Evolutionary conservation across 1,140 invertebrate species (phyloP).

Genomic region (Heliothis virescens): DNA sequence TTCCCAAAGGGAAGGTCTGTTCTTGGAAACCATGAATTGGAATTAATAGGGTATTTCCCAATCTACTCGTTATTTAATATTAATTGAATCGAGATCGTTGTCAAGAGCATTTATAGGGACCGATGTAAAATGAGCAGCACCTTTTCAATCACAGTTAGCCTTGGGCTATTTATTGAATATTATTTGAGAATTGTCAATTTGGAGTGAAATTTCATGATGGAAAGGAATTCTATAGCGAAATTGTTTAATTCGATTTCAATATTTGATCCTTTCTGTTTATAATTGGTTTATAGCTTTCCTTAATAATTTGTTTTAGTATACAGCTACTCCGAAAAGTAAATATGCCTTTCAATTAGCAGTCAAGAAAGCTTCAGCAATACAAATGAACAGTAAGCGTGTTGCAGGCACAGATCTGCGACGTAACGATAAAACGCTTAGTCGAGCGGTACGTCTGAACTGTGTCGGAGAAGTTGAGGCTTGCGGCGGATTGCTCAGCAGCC

Average conservation of each 20-base stretch:
- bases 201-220: conserved; percentile 5
- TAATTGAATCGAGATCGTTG: conserved; percentile 12
- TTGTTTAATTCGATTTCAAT: neutral
- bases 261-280: neutral
- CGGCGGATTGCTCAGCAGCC: conserved; percentile 60
- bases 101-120: neutral
- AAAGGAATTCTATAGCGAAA: neutral
- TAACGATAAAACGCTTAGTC: conserved; percentile 81
- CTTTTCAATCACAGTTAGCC: conserved; percentile 21
- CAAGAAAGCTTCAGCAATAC: neutral
- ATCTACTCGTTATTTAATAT: neutral
- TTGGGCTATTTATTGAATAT: neutral
- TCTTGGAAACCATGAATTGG: neutral
- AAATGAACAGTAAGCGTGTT: conserved; percentile 19
- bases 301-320: too few species aligned
- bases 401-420: conserved; percentile 59
- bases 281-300: too few species aligned
- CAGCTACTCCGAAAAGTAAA: too few species aligned
- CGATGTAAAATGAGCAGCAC: conserved; percentile 8
- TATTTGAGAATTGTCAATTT: conserved; percentile 6
- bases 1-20: too few species aligned
- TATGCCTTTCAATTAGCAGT: too few species aligned
- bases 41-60: neutral
- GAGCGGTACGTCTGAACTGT: conserved; percentile 64
- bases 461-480: conserved; percentile 64